Evolutionary conservation across 2,113 vertebrate genomes (phyloP).

Genomic region (Carassius carassius): DNA sequence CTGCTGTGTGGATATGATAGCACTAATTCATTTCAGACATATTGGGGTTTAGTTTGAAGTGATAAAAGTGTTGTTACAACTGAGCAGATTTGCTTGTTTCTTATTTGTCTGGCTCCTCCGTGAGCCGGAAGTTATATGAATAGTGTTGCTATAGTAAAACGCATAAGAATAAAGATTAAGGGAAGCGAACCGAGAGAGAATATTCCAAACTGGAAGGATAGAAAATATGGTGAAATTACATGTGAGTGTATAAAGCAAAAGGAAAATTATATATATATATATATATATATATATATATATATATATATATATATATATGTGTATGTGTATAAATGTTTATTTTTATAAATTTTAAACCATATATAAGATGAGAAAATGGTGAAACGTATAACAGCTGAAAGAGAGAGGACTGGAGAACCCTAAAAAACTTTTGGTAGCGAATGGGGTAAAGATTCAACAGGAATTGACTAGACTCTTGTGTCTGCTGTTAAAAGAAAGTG

Average conservation of each 20-base stretch:
- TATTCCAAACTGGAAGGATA: background rate
- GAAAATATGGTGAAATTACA: background rate
- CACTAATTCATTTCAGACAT: conserved; percentile 50
- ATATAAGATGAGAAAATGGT: background rate
- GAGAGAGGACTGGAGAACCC: background rate
- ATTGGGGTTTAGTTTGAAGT: conserved; percentile 48
- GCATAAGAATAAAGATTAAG: background rate
- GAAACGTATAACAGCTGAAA: background rate
- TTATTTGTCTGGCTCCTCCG: conserved; percentile 21
- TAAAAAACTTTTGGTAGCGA: conserved; percentile 28
- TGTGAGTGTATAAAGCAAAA: background rate
- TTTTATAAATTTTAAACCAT: no score
- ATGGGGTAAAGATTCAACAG: conserved; percentile 29
- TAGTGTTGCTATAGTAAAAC: conserved; percentile 50
- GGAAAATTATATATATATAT: background rate
- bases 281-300: no score
- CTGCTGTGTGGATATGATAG: conserved; percentile 48
- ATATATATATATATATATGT: no score
- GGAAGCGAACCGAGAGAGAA: background rate
- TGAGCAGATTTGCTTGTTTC: conserved; percentile 34
- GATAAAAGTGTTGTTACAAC: conserved; percentile 40
- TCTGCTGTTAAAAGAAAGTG: conserved; percentile 42
- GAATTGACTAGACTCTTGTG: conserved; percentile 44
- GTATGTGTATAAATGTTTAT: no score
- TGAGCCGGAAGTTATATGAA: conserved; percentile 14